Evolutionary conservation across 2,888 invertebrate genomes (phyloP).

Genomic region (Noctua comes): DNA sequence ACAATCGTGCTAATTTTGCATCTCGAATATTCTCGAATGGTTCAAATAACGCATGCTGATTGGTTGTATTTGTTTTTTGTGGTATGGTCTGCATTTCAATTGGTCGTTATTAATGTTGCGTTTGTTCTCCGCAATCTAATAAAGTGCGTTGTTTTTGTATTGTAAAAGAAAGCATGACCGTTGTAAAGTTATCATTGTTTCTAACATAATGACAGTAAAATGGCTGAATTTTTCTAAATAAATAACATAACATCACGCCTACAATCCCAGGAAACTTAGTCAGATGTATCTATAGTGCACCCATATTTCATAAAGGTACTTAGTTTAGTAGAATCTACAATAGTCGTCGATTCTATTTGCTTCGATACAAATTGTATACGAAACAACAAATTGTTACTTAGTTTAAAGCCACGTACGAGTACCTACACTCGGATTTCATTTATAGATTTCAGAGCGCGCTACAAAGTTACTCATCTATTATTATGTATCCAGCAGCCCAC

Average conservation of each 20-base stretch:
- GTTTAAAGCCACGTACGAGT: background rate
- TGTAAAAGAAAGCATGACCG: background rate
- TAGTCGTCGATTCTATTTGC: background rate
- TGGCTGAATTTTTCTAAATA: background rate
- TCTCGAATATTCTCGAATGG: slow-evolving; percentile 26
- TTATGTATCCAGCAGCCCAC: background rate
- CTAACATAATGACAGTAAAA: background rate
- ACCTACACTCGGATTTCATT: slow-evolving; percentile 4
- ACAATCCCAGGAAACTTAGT: background rate
- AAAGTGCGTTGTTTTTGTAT: slow-evolving; percentile 12
- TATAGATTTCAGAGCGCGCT: slow-evolving; percentile 8
- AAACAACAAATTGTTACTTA: slow-evolving; percentile 16
- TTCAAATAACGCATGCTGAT: slow-evolving; percentile 47
- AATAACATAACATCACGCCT: too few relatives aligned
- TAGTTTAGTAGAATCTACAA: background rate
- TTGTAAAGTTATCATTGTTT: background rate
- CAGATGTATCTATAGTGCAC: background rate
- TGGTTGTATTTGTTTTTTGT: slow-evolving; percentile 34
- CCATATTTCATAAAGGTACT: background rate
- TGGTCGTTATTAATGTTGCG: background rate
- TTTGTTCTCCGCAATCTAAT: background rate
- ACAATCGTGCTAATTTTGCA: slow-evolving; percentile 54
- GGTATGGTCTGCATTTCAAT: slow-evolving; percentile 35
- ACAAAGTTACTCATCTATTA: slow-evolving; percentile 29
- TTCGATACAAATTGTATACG: slow-evolving; percentile 5